phyloP scores from a whole-genome alignment of 2,113 vertebrate species.

The Nibea albiflora region DNA sequence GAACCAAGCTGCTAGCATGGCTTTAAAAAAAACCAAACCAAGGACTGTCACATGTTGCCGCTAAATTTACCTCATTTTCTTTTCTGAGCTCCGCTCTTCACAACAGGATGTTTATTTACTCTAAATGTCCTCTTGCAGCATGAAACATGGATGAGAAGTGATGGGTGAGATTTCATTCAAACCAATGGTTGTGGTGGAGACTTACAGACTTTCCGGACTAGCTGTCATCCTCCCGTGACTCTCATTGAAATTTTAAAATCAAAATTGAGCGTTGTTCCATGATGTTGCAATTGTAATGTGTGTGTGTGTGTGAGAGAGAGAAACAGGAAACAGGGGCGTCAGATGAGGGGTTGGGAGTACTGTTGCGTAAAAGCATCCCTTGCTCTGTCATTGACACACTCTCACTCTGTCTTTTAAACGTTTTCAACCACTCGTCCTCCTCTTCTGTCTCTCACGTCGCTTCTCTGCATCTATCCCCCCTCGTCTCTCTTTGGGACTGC shows the following conservation, averaged over 20 bases:
- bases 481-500: slow-evolving; percentile 32
- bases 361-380: slow-evolving; percentile 16
- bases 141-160: neutral
- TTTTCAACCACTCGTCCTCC: slow-evolving; percentile 27
- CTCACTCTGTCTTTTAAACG: slow-evolving; percentile 51
- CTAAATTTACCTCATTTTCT: neutral
- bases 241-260: slow-evolving; percentile 39
- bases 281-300: slow-evolving; percentile 20
- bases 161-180: neutral
- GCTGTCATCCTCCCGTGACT: slow-evolving; percentile 44
- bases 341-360: slow-evolving; percentile 15
- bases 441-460: slow-evolving; percentile 8
- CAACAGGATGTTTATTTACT: neutral
- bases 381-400: slow-evolving; percentile 20
- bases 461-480: slow-evolving; percentile 16
- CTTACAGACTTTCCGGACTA: slow-evolving; percentile 16
- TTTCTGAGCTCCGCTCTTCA: neutral
- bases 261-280: slow-evolving; percentile 39
- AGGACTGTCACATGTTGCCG: neutral
- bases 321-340: slow-evolving; percentile 23
- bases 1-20: too few species aligned
- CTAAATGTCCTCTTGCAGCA: neutral
- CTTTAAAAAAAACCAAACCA: neutral
- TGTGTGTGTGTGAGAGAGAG: slow-evolving; percentile 1
- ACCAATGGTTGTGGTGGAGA: neutral